These are phyloP conservation scores for Arenaria interpres DNA, from an alignment of 2,113 vertebrate species.

Conservation along the genomic window DNA sequence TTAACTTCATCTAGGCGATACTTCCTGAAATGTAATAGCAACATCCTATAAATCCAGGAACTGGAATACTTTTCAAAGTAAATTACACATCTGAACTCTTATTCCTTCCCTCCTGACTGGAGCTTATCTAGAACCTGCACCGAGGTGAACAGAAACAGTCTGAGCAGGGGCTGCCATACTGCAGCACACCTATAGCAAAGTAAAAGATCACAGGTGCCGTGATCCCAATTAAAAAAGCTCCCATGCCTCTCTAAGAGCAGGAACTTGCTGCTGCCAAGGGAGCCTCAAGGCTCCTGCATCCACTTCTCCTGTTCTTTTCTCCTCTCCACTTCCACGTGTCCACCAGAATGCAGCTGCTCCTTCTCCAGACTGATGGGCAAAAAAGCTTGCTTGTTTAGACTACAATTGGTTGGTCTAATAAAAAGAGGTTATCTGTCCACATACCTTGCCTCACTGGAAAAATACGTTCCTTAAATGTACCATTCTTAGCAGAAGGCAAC, in stretches of 20 bases:
- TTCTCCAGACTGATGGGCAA: rapidly evolving
- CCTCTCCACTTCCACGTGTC: rapidly evolving
- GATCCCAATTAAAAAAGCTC: background rate
- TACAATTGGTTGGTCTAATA: background rate
- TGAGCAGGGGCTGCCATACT: background rate
- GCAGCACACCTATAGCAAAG: background rate
- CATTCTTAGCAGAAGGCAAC: background rate
- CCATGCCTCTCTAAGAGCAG: background rate
- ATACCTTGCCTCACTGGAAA: background rate
- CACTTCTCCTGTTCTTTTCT: background rate
- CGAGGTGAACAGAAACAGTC: background rate
- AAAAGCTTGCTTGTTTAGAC: background rate
- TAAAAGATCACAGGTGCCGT: background rate
- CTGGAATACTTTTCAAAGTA: background rate
- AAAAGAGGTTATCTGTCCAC: background rate
- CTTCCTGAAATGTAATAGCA: background rate
- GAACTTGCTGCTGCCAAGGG: background rate
- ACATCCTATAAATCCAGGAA: background rate
- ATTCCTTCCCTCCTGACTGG: background rate
- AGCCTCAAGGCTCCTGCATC: background rate
- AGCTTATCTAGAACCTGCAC: background rate
- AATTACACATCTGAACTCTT: background rate
- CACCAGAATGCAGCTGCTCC: background rate
- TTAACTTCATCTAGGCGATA: background rate
- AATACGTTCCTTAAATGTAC: rapidly evolving